Conservation (phyloP, 1,140 invertebrate genomes). For the Caenorhabditis elegans region DNA sequence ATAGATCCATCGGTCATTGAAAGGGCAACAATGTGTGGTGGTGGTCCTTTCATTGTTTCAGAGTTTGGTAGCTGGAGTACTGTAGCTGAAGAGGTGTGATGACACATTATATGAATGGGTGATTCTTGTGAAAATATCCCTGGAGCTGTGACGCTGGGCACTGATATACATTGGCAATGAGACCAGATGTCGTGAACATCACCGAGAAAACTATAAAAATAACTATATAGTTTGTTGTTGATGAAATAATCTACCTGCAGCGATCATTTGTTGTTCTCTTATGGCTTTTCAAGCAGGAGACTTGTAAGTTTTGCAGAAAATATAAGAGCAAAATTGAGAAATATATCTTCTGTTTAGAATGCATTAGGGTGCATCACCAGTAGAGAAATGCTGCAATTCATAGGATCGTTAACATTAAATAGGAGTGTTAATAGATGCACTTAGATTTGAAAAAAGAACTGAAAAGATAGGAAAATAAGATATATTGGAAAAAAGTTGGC, state of each 20-base stretch:
- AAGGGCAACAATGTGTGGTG: slow-evolving; percentile 32
- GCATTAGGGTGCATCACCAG: slow-evolving; percentile 7
- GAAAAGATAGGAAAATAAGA: background rate
- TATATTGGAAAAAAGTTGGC: background rate
- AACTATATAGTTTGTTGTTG: background rate
- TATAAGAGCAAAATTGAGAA: background rate
- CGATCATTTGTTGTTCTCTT: background rate
- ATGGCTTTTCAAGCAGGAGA: background rate
- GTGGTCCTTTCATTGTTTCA: background rate
- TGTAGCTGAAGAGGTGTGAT: slow-evolving; percentile 36
- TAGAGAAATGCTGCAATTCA: background rate
- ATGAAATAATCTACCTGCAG: background rate
- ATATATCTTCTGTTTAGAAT: background rate
- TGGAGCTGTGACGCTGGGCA: background rate
- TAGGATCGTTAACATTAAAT: background rate
- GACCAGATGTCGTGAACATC: background rate
- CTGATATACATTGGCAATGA: slow-evolving; percentile 25
- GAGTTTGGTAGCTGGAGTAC: slow-evolving; percentile 21
- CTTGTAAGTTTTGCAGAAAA: background rate
- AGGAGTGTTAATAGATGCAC: background rate
- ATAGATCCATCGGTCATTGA: slow-evolving; percentile 38
- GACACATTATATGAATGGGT: slow-evolving; percentile 34
- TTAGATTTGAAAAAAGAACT: background rate
- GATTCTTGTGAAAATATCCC: background rate
- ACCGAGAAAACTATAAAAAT: background rate